Base-by-base conservation (phyloP, 2,797 vertebrate species). In the Thalassophryne amazonica region DNA sequence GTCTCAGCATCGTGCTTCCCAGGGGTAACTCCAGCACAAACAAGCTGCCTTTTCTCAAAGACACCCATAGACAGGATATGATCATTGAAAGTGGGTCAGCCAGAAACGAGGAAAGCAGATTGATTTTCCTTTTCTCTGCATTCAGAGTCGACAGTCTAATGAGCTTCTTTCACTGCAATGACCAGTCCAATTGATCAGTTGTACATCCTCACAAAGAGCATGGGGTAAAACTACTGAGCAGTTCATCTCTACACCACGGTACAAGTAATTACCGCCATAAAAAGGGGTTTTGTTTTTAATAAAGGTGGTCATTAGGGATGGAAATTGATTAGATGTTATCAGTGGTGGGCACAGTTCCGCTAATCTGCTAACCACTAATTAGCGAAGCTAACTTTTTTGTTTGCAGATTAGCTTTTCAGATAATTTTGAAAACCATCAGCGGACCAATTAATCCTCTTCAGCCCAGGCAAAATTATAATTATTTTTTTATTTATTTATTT, bases 41-140 rank as follows among this genome's bases (percentile, higher is more conserved):
- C 35, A 22, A 69, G 50, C 70, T 64, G 77, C 78, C 74, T 79
- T 81, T 65, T 75, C 64, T 40, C 60, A 62, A 55, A 21, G 59
- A 71, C 55, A 27, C 79, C 73, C 55, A 78, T 73, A 55, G 68
- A 39, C 4, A 23, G 43, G 76, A 80, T 81, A 72, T 55, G 64
- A 82, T 81, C 76, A 58, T 61, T 32, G 62, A 54, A 65, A 80
- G 65, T 33, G 65, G 80, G 71, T 71, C 1, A 76, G 43, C 57
- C 72, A 67, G 53, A 76, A 81, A 78, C 63, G 56, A 73, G 49
- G 69, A 57, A 43, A 55, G 57, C 60, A 67, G 69, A 79, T 73
- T 60, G 69, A 67, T 71, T 75, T 71, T 62, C 50, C 23, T 73
- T 60, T 58, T 31, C 36, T 20, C 60, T 39, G 52, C 37, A 17